Evolutionary conservation across 1,140 invertebrate genomes (phyloP).

Genomic region (Euwallacea similis): DNA sequence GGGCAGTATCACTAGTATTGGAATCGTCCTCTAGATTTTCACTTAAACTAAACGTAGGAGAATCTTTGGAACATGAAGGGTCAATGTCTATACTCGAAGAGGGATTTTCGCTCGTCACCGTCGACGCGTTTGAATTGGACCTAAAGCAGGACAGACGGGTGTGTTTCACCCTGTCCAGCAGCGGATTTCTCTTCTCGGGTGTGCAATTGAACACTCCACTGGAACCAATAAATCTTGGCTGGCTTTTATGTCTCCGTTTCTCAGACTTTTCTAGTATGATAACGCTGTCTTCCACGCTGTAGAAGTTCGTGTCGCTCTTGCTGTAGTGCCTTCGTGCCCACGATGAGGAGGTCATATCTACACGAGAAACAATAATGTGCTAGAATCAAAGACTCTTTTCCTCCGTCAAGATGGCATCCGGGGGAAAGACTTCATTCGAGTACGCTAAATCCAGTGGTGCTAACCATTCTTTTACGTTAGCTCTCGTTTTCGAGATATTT

Average conservation of each 20-base stretch:
- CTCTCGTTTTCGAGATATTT: too few relatives aligned
- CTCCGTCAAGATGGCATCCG: too few relatives aligned
- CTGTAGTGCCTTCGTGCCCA: constrained; percentile 67
- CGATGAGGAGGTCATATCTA: constrained; percentile 69
- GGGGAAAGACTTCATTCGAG: too few relatives aligned
- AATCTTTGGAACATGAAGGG: constrained; percentile 22
- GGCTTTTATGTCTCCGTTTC: constrained; percentile 55
- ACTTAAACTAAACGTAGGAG: constrained; percentile 10
- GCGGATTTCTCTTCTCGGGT: constrained; percentile 67
- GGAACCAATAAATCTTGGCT: constrained; percentile 46
- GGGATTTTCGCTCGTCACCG: constrained; percentile 26
- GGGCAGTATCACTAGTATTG: constrained; percentile 26
- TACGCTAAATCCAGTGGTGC: too few relatives aligned
- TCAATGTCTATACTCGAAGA: constrained; percentile 15
- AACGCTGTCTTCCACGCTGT: constrained; percentile 64
- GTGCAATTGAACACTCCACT: constrained; percentile 39
- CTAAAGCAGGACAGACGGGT: constrained; percentile 70
- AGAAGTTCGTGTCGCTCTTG: constrained; percentile 68
- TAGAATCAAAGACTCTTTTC: too few relatives aligned
- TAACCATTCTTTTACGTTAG: too few relatives aligned
- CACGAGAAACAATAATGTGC: too few relatives aligned
- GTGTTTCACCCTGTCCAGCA: constrained; percentile 71
- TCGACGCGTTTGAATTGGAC: constrained; percentile 50
- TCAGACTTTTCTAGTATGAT: constrained; percentile 61
- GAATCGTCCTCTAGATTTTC: constrained; percentile 15